Conservation (phyloP, 2,113 vertebrate genomes). For the Austrofundulus limnaeus region DNA sequence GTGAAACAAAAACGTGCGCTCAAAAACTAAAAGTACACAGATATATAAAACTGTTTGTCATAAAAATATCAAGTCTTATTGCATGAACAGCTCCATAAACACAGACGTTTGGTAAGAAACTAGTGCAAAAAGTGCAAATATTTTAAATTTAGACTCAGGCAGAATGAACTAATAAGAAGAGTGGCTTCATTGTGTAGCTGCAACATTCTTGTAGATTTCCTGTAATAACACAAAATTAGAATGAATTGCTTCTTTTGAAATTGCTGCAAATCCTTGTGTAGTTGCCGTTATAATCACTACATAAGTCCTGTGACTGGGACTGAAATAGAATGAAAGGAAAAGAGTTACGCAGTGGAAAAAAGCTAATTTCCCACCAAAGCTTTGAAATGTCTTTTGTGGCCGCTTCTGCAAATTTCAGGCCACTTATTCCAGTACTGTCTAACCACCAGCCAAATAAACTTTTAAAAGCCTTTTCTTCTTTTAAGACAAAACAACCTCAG, state of each 20-base stretch:
- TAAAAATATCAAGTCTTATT: background rate
- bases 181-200: background rate
- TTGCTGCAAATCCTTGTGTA: constrained; percentile 10
- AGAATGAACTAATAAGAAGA: background rate
- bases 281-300: constrained; percentile 26
- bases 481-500: constrained; percentile 34
- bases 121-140: background rate
- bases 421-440: constrained; percentile 31
- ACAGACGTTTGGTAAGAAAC: background rate
- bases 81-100: background rate
- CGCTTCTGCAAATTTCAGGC: constrained; percentile 23
- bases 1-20: background rate
- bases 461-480: constrained; percentile 30
- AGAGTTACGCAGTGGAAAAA: constrained; percentile 58
- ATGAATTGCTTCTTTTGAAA: constrained; percentile 1
- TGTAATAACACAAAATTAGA: constrained; percentile 2
- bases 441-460: constrained; percentile 42
- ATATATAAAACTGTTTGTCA: background rate
- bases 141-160: background rate
- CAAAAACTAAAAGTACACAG: background rate
- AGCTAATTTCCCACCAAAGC: constrained; percentile 56
- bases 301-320: constrained; percentile 35
- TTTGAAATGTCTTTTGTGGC: constrained; percentile 38
- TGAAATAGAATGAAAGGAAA: constrained; percentile 57
- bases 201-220: background rate